phyloP scores from a whole-genome alignment of 2,113 vertebrate genomes.

The Brachyhypopomus gauderio region DNA sequence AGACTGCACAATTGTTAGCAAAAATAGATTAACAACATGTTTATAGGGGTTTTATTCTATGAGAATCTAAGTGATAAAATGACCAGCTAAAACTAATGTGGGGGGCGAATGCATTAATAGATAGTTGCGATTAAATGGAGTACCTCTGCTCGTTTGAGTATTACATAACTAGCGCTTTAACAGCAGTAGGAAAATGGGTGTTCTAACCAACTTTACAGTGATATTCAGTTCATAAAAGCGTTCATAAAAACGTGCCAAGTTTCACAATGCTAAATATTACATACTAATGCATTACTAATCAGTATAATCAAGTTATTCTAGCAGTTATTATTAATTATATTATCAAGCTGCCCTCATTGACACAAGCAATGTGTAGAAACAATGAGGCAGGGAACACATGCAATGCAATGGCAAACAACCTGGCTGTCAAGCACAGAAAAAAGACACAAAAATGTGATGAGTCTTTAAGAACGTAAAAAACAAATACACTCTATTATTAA shows the following conservation, averaged over 20 bases:
- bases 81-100: conserved; percentile 32
- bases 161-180: conserved; percentile 56
- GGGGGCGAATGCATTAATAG: neutral
- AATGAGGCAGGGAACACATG: conserved; percentile 1
- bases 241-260: conserved; percentile 75
- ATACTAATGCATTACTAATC: conserved; percentile 47
- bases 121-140: neutral
- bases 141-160: conserved; percentile 32
- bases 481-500: no score
- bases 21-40: conserved; percentile 21
- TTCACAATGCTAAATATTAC: conserved; percentile 59
- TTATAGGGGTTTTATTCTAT: neutral
- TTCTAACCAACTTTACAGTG: conserved; percentile 59
- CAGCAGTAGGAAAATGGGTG: conserved; percentile 37
- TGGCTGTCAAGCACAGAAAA: conserved; percentile 53
- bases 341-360: conserved; percentile 27
- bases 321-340: conserved; percentile 30
- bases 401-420: conserved; percentile 30
- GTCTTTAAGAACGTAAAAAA: conserved; percentile 30
- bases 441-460: conserved; percentile 26
- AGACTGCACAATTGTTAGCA: neutral
- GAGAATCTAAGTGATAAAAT: conserved; percentile 4
- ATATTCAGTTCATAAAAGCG: conserved; percentile 60
- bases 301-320: conserved; percentile 55
- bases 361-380: neutral